Base-by-base conservation (phyloP, 2,113 vertebrate species). In the Gasterosteus aculeatus region DNA sequence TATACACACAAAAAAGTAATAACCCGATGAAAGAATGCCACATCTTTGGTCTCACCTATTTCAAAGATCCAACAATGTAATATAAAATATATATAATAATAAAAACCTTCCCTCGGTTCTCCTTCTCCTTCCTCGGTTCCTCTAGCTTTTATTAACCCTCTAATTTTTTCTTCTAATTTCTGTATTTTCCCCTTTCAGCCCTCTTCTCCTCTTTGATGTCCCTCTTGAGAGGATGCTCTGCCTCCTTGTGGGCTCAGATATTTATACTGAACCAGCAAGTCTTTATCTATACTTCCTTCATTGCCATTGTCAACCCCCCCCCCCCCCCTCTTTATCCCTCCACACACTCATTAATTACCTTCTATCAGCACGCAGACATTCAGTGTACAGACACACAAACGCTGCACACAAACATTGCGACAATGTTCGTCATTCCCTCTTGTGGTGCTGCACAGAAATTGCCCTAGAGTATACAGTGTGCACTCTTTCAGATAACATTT, bases 401-500 rank as follows among this genome's bases (percentile, higher is more conserved):
- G 75, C 47, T 41, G 41, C 38, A 82, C 15, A 65, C 38, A 56
- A 59, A 56, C 64, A 18, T 76, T 76, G 66, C 62, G 14, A 38
- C 47, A 65, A 77, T 81, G 69, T 82, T 82, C 41, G 74, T 85
- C 86, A 84, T 83, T 62, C 61, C 31, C 49, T 71, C 54, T 49
- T 80, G 60, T 66, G 26, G 58, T 67, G 69, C 58, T 29, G 44
- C 46, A 61, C 69, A 69, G 68, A 69, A 71, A 77, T 67, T 38
- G 75, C 76, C 76, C 83, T 33, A 75, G 75, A 85, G 89, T 80
- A 84, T 82, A 92, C 81, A 91, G 74, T 86, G 88, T 93, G 90
- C 84, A 83, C 61, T 59, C 69, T 83, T 92, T 89, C 87, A 93
- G 85, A 93, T 93, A 92, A 89, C 86, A 87, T 90, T 92, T 88